Evolutionary conservation across 2,797 vertebrate genomes (phyloP), one percentile per base, ranked within the genome.

Genomic region (Anniella stebbinsi): DNA sequence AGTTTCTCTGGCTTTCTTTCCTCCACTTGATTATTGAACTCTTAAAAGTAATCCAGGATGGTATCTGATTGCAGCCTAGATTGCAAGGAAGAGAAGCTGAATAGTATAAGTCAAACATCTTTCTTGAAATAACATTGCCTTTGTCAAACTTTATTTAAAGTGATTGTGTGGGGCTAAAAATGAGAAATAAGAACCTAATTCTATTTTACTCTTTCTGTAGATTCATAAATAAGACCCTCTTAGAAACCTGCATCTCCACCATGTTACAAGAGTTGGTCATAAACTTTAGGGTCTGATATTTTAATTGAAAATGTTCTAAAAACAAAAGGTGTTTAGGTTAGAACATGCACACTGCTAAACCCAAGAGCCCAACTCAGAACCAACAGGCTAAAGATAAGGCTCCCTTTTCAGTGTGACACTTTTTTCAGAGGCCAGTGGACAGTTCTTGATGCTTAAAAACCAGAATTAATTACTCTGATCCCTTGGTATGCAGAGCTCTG

Each of bases 381-480:
- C 89, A 85, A 21, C 25, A 82, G 69, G 36, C 84, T 78, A 51
- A 90, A 88, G 89, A 94, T 93, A 92, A 95, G 72, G 87, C 92
- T 87, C 77, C 75, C 86, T 54, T 90, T 91, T 33, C 87, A 69
- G 23, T 85, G 73, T 63, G 9, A 41, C 93, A 88, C 84, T 89
- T 11, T 93, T 93, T 92, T 88, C 93, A 92, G 94, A 91, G 94
- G 84, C 92, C 93, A 92, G 93, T 92, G 88, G 88, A 93, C 87
- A 94, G 93, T 93, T 93, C 85, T 85, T 70, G 91, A 87, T 94
- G 94, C 90, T 89, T 91, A 92, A 67, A 94, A 81, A 57, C 78
- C 87, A 94, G 88, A 93, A 96, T 94, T 94, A 94, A 96, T 96
- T 87, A 36, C 86, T 92, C 69, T 85, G 60, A 76, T 81, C 87